A percentile compares a stretch with the other conserved stretches of the same genome.
These are phyloP conservation scores for Corythaixoides concolor DNA, from an alignment of 2,113 vertebrate genomes.

Conservation along the genomic window DNA sequence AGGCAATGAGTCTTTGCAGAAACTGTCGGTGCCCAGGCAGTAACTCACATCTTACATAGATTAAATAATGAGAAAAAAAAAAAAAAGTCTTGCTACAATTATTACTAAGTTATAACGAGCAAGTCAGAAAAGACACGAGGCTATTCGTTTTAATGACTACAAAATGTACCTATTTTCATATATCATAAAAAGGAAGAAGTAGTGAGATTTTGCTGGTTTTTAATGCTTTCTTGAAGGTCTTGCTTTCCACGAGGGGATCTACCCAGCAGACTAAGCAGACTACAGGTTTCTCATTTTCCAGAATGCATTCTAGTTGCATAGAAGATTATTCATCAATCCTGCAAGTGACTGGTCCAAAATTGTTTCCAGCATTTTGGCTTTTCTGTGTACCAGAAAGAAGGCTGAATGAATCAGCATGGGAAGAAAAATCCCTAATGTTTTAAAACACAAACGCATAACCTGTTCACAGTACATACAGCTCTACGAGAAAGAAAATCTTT, in stretches of 20 bases:
- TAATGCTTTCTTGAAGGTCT: background rate
- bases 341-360: background rate
- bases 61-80: background rate
- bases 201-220: background rate
- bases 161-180: background rate
- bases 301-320: background rate
- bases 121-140: background rate
- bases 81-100: background rate
- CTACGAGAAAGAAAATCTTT: background rate
- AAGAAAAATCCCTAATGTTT: background rate
- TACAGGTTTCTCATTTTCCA: background rate
- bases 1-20: background rate
- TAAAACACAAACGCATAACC: background rate
- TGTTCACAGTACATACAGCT: background rate
- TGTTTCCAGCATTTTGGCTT: background rate
- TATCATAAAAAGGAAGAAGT: background rate
- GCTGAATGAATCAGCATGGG: background rate
- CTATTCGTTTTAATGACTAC: background rate
- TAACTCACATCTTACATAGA: background rate
- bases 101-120: background rate
- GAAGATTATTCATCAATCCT: background rate
- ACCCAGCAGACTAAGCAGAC: background rate
- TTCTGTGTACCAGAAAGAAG: background rate
- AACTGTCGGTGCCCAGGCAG: background rate
- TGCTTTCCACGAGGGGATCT: fast-evolving